A percentile compares a stretch with the other conserved stretches of the same genome.
Conservation (phyloP, 2,888 invertebrate species). For the Ophioninae sp. region DNA sequence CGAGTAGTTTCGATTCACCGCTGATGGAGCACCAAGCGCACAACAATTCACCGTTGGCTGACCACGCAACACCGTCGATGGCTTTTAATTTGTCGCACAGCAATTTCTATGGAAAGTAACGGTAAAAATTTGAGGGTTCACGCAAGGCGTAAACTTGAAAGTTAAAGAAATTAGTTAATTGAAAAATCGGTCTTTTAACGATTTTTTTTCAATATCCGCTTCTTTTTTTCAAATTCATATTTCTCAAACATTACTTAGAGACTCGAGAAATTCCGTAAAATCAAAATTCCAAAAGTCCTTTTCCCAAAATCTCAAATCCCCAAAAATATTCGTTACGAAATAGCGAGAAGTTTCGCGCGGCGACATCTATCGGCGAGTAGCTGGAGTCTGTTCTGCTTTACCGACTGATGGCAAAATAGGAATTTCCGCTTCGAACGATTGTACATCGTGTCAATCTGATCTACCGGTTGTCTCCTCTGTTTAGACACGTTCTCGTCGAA, state of each 20-base stretch:
- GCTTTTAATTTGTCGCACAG: slow-evolving; percentile 74
- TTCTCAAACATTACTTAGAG: neutral
- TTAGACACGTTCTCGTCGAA: neutral
- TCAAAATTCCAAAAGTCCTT: neutral
- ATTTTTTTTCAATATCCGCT: neutral
- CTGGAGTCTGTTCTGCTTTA: too few species aligned
- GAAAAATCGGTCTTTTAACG: neutral
- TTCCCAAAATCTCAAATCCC: neutral
- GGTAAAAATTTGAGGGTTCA: neutral
- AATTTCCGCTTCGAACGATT: too few species aligned
- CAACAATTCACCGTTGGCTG: slow-evolving; percentile 76
- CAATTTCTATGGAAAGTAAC: slow-evolving; percentile 73
- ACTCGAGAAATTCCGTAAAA: neutral
- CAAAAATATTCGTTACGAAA: too few species aligned
- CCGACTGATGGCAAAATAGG: too few species aligned
- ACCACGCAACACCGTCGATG: slow-evolving; percentile 77
- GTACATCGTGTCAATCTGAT: too few species aligned
- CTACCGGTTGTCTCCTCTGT: neutral
- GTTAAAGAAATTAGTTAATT: neutral
- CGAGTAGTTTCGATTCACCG: slow-evolving; percentile 73
- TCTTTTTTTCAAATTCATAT: neutral
- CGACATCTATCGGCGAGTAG: too few species aligned
- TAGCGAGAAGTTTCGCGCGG: too few species aligned
- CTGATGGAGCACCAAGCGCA: slow-evolving; percentile 77
- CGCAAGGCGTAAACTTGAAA: neutral